These are phyloP conservation scores for Brachirus orientalis DNA, from an alignment of 2,113 vertebrate species.

Conservation along the genomic window DNA sequence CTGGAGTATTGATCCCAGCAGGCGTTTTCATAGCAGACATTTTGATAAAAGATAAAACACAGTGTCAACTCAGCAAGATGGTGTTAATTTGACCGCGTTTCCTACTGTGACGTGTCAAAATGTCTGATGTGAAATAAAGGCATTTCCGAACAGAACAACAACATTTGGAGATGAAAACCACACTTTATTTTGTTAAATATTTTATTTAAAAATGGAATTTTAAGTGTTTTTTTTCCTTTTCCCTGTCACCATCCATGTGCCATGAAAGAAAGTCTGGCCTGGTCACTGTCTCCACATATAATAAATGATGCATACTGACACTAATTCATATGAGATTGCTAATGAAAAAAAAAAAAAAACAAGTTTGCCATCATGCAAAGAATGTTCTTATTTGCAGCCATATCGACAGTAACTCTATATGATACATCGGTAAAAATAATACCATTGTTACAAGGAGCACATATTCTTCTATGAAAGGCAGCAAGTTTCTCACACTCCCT, in stretches of 20 bases:
- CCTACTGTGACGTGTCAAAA: no score
- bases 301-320: conserved; percentile 19
- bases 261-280: conserved; percentile 32
- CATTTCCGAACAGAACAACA: background rate
- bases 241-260: conserved; percentile 41
- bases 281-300: conserved; percentile 6
- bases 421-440: conserved; percentile 14
- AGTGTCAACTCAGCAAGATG: no score
- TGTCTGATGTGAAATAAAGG: background rate
- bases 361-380: no score
- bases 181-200: conserved; percentile 4
- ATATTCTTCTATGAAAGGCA: conserved; percentile 47
- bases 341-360: no score
- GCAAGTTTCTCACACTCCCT: conserved; percentile 11
- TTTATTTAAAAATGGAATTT: conserved; percentile 59
- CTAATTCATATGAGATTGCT: conserved; percentile 24
- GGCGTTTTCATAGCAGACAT: no score
- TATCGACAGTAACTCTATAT: no score
- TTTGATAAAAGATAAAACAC: no score
- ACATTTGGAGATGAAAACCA: background rate
- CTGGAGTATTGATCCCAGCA: no score
- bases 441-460: conserved; percentile 8
- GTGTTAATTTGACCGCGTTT: no score
- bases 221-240: conserved; percentile 36
- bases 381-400: no score